These are phyloP conservation scores for Amphiprion percula DNA, from an alignment of 2,113 vertebrate species.

Conservation along the genomic window DNA sequence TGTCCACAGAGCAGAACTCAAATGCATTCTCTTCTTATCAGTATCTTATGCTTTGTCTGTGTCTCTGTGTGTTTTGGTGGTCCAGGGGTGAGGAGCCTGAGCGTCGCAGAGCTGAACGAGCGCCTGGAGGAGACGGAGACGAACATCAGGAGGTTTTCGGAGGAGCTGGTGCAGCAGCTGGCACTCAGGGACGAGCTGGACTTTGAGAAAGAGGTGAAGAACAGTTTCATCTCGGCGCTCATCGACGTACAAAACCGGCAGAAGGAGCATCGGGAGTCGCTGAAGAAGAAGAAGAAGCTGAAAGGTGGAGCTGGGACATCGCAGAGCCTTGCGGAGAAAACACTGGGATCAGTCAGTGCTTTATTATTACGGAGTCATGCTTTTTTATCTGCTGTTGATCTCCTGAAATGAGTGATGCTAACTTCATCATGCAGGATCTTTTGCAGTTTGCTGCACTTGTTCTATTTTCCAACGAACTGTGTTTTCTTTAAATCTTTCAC, in stretches of 20 bases:
- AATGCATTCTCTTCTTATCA: neutral
- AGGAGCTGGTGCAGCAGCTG: slow-evolving; percentile 94
- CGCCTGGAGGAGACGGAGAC: slow-evolving; percentile 90
- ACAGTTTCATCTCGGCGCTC: slow-evolving; percentile 96
- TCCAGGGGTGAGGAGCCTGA: slow-evolving; percentile 75
- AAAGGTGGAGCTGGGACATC: slow-evolving; percentile 85
- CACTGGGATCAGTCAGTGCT: slow-evolving; percentile 81
- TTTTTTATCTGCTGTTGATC: neutral
- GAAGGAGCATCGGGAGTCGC: slow-evolving; percentile 92
- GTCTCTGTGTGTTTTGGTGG: neutral
- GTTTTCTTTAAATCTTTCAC: neutral
- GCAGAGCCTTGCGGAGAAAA: slow-evolving; percentile 87
- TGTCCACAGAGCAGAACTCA: neutral
- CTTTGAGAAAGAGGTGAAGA: slow-evolving; percentile 99
- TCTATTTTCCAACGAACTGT: neutral
- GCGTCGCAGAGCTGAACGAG: slow-evolving; percentile 89
- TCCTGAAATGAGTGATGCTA: neutral
- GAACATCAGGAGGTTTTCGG: slow-evolving; percentile 90
- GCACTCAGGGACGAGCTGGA: slow-evolving; percentile 95
- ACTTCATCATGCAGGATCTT: neutral
- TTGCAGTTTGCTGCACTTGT: neutral
- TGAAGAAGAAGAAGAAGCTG: slow-evolving; percentile 93
- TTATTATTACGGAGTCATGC: neutral
- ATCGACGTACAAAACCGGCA: slow-evolving; percentile 97
- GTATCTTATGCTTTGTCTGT: neutral